Base-by-base conservation (phyloP, 2,888 invertebrate species). In the Dorcus hopei region DNA sequence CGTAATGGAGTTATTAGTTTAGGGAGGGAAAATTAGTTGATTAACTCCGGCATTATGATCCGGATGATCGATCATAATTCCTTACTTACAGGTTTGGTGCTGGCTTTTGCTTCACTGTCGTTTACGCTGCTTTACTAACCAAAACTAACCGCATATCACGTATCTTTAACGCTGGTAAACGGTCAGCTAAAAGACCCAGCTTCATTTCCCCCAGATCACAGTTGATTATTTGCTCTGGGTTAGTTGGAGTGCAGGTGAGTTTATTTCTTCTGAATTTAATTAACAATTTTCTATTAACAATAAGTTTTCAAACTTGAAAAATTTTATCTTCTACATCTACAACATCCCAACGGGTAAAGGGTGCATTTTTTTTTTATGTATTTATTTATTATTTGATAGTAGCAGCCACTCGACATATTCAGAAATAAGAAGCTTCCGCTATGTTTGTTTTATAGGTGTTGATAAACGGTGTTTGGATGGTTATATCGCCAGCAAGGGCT, bases 61-160 rank as follows among this genome's bases (percentile, higher is more conserved):
- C 26, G 26, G 7, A 33, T 33, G 26, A 33, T 33, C 26, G 26
- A 33, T 33, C 26, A 33, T 33, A 33, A 33, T 33, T 33, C 26
- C 26, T 33, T 33, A 33, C 26, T 73, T 72, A 40, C 72, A 92
- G 92, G 74, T 92, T 92, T 69, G 87, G 90, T n/a, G 91, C 95
- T 0, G 96, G 95, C 3, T 91, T 97, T 77, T 95, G 96, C 74
- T 98, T 99, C 81, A 94, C 97, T 0, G 91, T 98, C 49, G 95
- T 99, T 42, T 98, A 98, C 80, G 96, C 96, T 0, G 95, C 98
- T 0, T 82, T 99, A 33, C 84, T 98, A 54, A 98, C 98, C 50
- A 98, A 98, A 83, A 98, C 98, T 9, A 98, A 97, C 80, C 83
- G 98, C 53, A 99, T 99, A 64, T 91, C 97, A 0, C 82, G 98